Percentiles rank a stretch among this genome's conserved stretches.
Conservation (phyloP, 2,797 vertebrate genomes). For the Enteromius trimaculatus region DNA sequence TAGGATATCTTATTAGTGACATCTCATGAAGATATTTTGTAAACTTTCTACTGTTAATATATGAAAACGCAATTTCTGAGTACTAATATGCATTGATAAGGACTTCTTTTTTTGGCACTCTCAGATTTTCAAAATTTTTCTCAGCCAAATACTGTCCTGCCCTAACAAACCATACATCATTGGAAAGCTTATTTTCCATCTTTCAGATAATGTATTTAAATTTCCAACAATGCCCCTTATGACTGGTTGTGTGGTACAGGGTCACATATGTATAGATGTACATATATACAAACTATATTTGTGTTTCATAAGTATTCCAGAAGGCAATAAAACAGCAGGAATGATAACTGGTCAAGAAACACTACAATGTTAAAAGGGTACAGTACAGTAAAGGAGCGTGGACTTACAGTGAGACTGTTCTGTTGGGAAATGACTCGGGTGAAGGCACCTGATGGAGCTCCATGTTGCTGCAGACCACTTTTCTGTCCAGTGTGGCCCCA, state of each 20-base stretch:
- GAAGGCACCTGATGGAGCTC: conserved; percentile 86
- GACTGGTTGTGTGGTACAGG: background rate
- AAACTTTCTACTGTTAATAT: background rate
- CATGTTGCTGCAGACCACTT: conserved; percentile 91
- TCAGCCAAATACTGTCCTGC: background rate
- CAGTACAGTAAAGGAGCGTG: background rate
- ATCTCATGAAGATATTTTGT: background rate
- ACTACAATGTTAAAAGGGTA: conserved; percentile 19
- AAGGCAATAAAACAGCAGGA: too few relatives aligned
- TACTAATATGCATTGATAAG: background rate
- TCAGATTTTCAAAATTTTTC: background rate
- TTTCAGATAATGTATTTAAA: background rate
- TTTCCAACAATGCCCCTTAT: background rate
- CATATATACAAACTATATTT: background rate
- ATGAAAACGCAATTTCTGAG: background rate
- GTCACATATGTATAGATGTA: too few relatives aligned
- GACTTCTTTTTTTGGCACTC: background rate
- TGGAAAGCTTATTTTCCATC: background rate
- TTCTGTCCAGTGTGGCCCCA: conserved; percentile 69
- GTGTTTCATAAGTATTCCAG: background rate
- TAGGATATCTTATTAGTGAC: background rate
- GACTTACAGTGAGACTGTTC: conserved; percentile 95
- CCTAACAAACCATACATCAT: background rate
- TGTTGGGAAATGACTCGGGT: conserved; percentile 85
- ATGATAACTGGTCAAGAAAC: too few relatives aligned